These are phyloP conservation scores for Melanogrammus aeglefinus DNA, from an alignment of 2,797 vertebrate genomes.

Conservation along the genomic window DNA sequence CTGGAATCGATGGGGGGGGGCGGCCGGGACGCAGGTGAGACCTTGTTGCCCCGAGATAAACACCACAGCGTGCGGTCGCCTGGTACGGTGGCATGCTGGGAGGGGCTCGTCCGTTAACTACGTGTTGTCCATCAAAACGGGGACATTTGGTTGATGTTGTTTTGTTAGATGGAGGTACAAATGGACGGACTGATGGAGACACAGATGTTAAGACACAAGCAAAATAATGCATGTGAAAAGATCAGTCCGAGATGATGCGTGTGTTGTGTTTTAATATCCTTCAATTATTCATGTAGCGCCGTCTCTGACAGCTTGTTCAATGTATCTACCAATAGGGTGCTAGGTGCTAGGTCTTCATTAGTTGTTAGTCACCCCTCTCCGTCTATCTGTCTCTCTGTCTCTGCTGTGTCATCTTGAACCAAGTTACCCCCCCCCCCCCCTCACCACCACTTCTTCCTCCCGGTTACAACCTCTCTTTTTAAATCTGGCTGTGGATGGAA, in stretches of 20 bases:
- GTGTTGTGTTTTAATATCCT: not conserved
- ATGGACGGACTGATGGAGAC: not conserved
- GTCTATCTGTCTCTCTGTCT: not conserved
- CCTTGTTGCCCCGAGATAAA: not conserved
- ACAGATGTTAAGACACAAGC: not conserved
- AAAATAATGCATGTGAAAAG: not conserved
- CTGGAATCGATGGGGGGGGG: not conserved
- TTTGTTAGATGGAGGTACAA: not conserved
- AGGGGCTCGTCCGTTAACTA: not conserved
- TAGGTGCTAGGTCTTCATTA: slow-evolving; percentile 19
- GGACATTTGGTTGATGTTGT: not conserved
- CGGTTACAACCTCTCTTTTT: not conserved
- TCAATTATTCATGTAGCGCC: not conserved
- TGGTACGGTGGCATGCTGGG: not conserved
- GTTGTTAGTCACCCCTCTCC: slow-evolving; percentile 10
- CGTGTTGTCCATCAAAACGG: not conserved
- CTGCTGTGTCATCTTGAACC: not conserved
- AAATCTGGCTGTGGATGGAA: not conserved
- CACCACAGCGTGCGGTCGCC: not conserved
- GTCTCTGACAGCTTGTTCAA: slow-evolving; percentile 26
- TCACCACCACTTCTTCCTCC: not conserved
- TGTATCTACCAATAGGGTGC: slow-evolving; percentile 30
- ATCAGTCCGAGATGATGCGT: not conserved
- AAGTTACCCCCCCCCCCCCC: too few relatives aligned
- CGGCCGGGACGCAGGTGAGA: not conserved